Percentiles rank a stretch among this genome's conserved stretches.
Conservation (phyloP, 1,140 invertebrate species). For the Scaptomyza pallida region DNA sequence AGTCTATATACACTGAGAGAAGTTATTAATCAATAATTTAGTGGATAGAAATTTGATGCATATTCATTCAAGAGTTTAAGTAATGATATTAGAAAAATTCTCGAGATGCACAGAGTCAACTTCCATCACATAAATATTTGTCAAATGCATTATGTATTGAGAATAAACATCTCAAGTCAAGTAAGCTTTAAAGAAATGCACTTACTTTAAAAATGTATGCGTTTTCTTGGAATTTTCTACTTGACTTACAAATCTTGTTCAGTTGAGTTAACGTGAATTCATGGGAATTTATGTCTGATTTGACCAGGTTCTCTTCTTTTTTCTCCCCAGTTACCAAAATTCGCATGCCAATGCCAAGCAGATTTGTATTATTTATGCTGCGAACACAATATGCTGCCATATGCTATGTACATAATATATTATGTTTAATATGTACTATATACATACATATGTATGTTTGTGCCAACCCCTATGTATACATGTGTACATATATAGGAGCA, state of each 20-base stretch:
- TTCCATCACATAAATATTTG: too few relatives aligned
- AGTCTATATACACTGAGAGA: constrained; percentile 20
- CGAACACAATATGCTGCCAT: constrained; percentile 50
- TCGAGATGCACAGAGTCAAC: too few relatives aligned
- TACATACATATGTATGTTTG: constrained; percentile 1
- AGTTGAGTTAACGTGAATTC: constrained; percentile 3
- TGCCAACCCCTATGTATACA: not conserved
- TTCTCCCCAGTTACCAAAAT: constrained; percentile 21
- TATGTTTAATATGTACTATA: not conserved
- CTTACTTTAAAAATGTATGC: not conserved
- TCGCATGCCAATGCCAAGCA: constrained; percentile 41
- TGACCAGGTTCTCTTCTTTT: not conserved
- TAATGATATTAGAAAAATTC: too few relatives aligned
- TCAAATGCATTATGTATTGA: too few relatives aligned
- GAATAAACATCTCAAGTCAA: not conserved
- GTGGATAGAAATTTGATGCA: too few relatives aligned
- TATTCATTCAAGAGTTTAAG: too few relatives aligned
- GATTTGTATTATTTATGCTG: constrained; percentile 58
- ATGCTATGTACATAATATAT: constrained; percentile 31
- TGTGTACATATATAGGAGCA: too few relatives aligned
- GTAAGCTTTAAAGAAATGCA: not conserved
- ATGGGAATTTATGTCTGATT: constrained; percentile 1
- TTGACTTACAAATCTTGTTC: constrained; percentile 6
- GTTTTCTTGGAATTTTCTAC: constrained; percentile 13
- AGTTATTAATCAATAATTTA: not conserved